Percentiles rank a stretch among this genome's conserved stretches.
Conservation (phyloP, 1,140 invertebrate species). For the Drosophila persimilis region DNA sequence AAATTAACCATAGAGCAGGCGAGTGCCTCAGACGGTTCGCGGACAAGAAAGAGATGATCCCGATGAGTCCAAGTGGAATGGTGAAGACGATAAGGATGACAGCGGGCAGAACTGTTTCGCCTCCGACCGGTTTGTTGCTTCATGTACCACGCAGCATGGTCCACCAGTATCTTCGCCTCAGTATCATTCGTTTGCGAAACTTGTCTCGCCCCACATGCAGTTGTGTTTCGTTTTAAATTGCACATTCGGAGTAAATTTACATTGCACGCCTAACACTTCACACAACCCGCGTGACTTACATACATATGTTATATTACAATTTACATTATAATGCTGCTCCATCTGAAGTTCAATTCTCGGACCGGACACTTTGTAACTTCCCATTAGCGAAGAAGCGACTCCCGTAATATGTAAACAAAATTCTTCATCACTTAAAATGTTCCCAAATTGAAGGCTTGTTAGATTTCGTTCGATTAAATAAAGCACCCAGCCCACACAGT, state of each 20-base stretch:
- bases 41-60: constrained; percentile 17
- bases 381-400: constrained; percentile 20
- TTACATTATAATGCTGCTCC: constrained; percentile 28
- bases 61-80: constrained; percentile 1
- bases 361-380: constrained; percentile 20
- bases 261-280: constrained; percentile 12
- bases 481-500: constrained; percentile 32
- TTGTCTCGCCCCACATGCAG: constrained; percentile 8
- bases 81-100: not conserved
- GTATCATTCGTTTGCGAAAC: not conserved
- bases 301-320: constrained; percentile 23
- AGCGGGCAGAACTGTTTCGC: constrained; percentile 8
- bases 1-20: constrained; percentile 28
- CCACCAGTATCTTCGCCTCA: constrained; percentile 4
- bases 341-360: constrained; percentile 16
- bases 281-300: constrained; percentile 20
- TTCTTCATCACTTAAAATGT: constrained; percentile 44
- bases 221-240: constrained; percentile 32
- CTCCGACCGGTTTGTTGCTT: constrained; percentile 4
- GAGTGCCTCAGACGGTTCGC: constrained; percentile 17
- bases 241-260: constrained; percentile 16
- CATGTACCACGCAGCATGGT: constrained; percentile 19
- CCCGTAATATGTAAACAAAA: constrained; percentile 32
- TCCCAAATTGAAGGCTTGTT: constrained; percentile 40
- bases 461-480: constrained; percentile 46